Percentiles rank a stretch among this genome's conserved stretches.
These are phyloP conservation scores for Tenrec ecaudatus DNA, from an alignment of 2,113 vertebrate genomes.

Conservation along the genomic window DNA sequence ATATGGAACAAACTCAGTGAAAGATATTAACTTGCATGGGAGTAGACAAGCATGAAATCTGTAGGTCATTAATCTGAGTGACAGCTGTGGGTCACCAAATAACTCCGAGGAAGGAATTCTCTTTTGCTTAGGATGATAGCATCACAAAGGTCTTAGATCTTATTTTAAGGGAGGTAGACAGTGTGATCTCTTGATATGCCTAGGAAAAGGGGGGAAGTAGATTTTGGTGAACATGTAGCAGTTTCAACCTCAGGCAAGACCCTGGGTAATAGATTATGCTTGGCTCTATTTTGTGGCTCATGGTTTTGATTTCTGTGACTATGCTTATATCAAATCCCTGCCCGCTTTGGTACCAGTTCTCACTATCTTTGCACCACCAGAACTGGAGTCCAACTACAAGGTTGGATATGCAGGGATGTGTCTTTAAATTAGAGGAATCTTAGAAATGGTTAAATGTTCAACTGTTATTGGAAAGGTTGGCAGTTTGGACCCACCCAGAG, in stretches of 20 bases:
- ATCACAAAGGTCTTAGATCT: background rate
- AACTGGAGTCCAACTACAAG: background rate
- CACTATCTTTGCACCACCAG: background rate
- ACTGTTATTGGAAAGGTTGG: background rate
- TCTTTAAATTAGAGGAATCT: background rate
- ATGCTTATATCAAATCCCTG: conserved; percentile 9
- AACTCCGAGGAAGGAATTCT: conserved; percentile 23
- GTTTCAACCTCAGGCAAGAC: background rate
- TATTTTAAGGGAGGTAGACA: background rate
- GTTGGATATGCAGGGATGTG: background rate
- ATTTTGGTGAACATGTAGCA: conserved; percentile 3
- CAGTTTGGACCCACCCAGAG: background rate
- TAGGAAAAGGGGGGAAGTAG: background rate
- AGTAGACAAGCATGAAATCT: conserved; percentile 33
- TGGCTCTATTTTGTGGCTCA: background rate
- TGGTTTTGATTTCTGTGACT: conserved; percentile 1
- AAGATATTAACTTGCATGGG: conserved; percentile 58
- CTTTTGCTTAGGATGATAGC: background rate
- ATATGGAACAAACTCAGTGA: conserved; percentile 62
- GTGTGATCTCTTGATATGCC: background rate
- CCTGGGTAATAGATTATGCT: background rate
- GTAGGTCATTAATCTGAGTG: conserved; percentile 40
- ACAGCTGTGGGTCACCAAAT: conserved; percentile 14
- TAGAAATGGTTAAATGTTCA: background rate
- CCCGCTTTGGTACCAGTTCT: background rate